Evolutionary conservation across 2,113 vertebrate genomes (phyloP), one percentile per base, ranked within the genome.

Genomic region (Pygoscelis adeliae): DNA sequence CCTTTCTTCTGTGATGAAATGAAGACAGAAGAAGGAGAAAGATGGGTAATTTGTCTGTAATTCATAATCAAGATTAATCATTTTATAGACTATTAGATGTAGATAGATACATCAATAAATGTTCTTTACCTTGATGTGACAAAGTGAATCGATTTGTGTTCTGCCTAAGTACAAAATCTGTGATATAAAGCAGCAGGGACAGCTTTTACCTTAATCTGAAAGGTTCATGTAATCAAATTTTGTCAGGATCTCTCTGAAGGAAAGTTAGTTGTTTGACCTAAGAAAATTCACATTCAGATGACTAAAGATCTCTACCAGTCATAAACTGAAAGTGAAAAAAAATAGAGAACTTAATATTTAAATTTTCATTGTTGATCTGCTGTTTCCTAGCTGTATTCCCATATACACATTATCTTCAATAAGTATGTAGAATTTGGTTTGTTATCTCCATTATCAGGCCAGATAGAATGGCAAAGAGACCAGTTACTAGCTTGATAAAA

Each of bases 11-110:
- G 16, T 40, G 34, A 89, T 96, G 89, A 93, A 98, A 97, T 97
- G 98, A 98, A 99, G 99, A 94, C 98, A 99, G 98, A 99, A 97
- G 76, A 98, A 98, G 97, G 98, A 98, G 94, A 97, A 94, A 95
- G 98, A 99, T 78, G 98, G 99, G 99, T 99, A 99, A 99, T 96
- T 94, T 84, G 63, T 81, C 92, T 88, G 16, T 19, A 89, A 69
- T 93, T 89, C 5, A 72, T 83, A 49, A 42, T 95, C 94, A 87
- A 97, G 34, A 65, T 71, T 72, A 62, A 52, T 69, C 15, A 47
- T 70, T 62, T 76, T 23, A 25, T 44, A 27, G 71, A 16, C 6
- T 70, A n/a, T 90, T 42, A 65, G 0, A 50, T 30, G 12, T n/a
- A 50, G 17, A 27, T 46, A 58, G 42, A 65, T 49, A 79, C 53